These are phyloP conservation scores for Xiphydria camelus DNA, from an alignment of 2,888 invertebrate genomes.

Conservation along the genomic window DNA sequence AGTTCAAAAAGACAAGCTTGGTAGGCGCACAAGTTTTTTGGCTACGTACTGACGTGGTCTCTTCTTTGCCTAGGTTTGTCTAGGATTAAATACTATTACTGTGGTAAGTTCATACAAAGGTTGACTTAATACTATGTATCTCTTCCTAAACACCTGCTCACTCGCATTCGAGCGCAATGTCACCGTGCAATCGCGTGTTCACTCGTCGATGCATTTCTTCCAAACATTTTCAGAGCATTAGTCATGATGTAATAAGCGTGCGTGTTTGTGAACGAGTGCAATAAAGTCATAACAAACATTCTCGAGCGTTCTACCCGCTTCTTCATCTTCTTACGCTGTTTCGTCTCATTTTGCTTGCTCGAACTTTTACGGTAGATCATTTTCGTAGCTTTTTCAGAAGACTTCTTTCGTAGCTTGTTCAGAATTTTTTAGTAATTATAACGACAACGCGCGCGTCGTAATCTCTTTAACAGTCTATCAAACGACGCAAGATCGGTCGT, in stretches of 20 bases:
- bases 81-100: slow-evolving; percentile 69
- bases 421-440: no score
- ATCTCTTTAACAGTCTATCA: no score
- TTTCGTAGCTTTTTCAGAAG: no score
- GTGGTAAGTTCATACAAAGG: slow-evolving; percentile 61
- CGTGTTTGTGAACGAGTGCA: no score
- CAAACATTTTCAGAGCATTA: no score
- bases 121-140: slow-evolving; percentile 3
- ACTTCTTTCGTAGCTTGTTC: no score
- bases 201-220: no score
- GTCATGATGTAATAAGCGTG: no score
- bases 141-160: not conserved
- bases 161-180: not conserved
- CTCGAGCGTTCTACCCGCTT: not conserved
- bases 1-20: not conserved
- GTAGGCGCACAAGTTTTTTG: slow-evolving; percentile 11
- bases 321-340: not conserved
- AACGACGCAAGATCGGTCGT: no score
- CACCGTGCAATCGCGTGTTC: no score
- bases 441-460: no score
- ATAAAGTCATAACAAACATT: no score
- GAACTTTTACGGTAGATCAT: not conserved
- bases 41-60: slow-evolving; percentile 20
- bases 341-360: not conserved
- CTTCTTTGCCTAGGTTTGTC: slow-evolving; percentile 62